Conservation (phyloP, 2,113 vertebrate genomes). For the Phoenicopterus ruber region DNA sequence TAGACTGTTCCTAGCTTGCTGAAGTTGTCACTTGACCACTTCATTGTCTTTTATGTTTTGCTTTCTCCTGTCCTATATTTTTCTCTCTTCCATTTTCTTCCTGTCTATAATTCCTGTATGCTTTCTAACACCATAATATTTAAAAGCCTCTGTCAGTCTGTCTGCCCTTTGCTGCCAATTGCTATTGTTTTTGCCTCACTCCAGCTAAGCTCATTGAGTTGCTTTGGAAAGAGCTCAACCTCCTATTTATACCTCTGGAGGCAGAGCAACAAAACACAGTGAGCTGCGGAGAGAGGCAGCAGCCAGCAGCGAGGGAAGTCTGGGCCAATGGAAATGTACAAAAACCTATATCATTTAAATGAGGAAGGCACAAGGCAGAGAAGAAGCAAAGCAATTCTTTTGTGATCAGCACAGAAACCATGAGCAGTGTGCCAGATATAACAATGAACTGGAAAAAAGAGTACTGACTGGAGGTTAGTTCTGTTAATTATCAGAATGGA, state of each 20-base stretch:
- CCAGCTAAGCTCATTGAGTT: background rate
- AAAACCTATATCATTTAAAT: background rate
- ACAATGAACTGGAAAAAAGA: background rate
- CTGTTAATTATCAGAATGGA: slow-evolving; percentile 8
- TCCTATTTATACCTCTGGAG: background rate
- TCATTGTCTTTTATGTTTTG: slow-evolving; percentile 13
- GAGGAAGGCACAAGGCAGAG: background rate
- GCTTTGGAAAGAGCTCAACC: slow-evolving; percentile 10
- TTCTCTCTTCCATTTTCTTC: background rate
- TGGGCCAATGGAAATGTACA: background rate
- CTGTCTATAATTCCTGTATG: background rate
- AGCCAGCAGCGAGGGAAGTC: background rate
- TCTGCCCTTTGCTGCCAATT: slow-evolving; percentile 1
- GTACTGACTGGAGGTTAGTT: background rate
- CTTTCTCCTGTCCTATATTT: background rate
- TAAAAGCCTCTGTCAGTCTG: slow-evolving; percentile 1
- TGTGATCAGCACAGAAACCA: background rate
- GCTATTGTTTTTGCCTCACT: background rate
- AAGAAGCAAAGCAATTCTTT: slow-evolving; percentile 9
- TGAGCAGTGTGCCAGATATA: background rate
- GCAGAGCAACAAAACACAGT: background rate
- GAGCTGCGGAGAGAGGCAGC: background rate
- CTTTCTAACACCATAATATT: background rate
- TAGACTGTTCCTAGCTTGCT: background rate
- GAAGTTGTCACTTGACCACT: slow-evolving; percentile 37